Evolutionary conservation across 1,140 invertebrate genomes (phyloP).

Genomic region (Calephelis virginiensis): DNA sequence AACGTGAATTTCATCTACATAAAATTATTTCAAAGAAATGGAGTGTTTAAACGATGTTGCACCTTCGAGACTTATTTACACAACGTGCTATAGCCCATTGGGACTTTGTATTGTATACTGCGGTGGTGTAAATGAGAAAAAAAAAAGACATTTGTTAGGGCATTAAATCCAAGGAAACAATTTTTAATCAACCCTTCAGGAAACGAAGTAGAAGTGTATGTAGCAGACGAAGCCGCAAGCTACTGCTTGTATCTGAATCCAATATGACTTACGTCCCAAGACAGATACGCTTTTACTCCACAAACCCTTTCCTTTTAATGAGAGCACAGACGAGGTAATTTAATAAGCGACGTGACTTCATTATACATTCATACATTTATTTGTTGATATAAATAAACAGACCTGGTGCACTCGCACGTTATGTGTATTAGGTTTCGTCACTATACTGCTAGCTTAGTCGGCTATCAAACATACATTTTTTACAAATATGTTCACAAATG

Average conservation of each 20-base stretch:
- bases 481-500: too few species aligned
- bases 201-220: too few species aligned
- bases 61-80: constrained; percentile 54
- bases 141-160: too few species aligned
- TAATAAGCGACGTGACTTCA: constrained; percentile 6
- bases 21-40: constrained; percentile 64
- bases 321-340: neutral
- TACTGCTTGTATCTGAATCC: neutral
- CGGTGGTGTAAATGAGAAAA: too few species aligned
- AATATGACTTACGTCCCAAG: neutral
- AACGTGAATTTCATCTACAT: constrained; percentile 75
- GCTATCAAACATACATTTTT: too few species aligned
- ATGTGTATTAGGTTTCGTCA: too few species aligned
- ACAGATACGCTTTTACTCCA: constrained; percentile 1
- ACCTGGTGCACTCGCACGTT: neutral
- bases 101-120: constrained; percentile 47
- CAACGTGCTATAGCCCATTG: constrained; percentile 49
- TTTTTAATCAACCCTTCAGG: too few species aligned
- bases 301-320: neutral
- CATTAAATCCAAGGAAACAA: too few species aligned
- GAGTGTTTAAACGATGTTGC: constrained; percentile 39
- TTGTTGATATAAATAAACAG: too few species aligned
- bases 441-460: too few species aligned
- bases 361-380: neutral
- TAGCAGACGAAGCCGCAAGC: too few species aligned